phyloP scores from a whole-genome alignment of 2,797 vertebrate species.

The Carduelis carduelis region DNA sequence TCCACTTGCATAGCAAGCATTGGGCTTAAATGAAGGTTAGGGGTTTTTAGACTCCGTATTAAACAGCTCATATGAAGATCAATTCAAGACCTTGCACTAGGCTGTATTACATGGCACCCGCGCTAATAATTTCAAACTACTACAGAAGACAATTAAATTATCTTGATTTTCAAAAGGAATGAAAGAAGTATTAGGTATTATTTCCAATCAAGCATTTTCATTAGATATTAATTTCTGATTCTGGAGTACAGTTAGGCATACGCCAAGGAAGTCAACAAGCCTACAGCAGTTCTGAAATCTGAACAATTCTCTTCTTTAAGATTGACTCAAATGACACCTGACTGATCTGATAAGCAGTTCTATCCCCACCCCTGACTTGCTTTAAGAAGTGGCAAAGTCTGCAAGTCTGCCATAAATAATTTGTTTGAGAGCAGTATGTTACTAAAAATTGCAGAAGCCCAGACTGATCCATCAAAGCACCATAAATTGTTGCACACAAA shows the following conservation, averaged over 20 bases:
- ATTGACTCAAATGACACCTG: background rate
- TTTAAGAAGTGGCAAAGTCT: too few relatives aligned
- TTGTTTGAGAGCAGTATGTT: background rate
- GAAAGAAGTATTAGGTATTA: background rate
- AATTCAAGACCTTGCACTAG: background rate
- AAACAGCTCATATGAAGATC: background rate
- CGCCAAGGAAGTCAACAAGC: background rate
- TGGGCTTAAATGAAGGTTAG: background rate
- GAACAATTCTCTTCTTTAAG: background rate
- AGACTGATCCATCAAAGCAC: background rate
- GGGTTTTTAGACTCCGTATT: accelerated
- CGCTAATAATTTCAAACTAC: background rate
- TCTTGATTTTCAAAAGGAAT: background rate
- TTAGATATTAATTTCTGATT: background rate
- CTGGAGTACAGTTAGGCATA: background rate
- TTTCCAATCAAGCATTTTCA: background rate
- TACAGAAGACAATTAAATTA: background rate
- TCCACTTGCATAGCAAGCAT: background rate
- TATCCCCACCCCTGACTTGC: background rate
- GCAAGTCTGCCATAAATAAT: background rate
- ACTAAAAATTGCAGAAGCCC: background rate
- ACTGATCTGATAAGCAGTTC: background rate
- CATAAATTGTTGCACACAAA: background rate
- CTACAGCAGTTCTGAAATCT: background rate
- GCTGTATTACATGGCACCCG: too few relatives aligned